Evolutionary conservation across 2,888 invertebrate genomes (phyloP).

Genomic region (Malachius bipustulatus): DNA sequence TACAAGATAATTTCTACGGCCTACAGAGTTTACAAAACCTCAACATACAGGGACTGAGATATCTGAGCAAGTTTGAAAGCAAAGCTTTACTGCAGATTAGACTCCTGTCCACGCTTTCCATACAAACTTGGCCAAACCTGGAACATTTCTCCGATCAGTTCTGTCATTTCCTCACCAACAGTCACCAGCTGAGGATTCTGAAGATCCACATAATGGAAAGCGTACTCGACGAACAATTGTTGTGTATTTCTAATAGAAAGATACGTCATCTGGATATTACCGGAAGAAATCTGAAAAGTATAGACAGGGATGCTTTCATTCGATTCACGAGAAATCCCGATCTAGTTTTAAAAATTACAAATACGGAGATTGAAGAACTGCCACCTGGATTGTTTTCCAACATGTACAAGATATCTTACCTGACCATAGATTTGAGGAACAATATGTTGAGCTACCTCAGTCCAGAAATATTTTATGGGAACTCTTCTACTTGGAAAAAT

Average conservation of each 20-base stretch:
- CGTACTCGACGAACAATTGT: constrained; percentile 60
- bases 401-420: constrained; percentile 64
- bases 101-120: constrained; percentile 55
- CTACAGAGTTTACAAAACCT: constrained; percentile 60
- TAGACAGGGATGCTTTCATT: constrained; percentile 66
- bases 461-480: constrained; percentile 77
- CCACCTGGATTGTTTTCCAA: constrained; percentile 69
- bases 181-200: constrained; percentile 62
- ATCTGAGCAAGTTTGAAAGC: constrained; percentile 62
- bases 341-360: constrained; percentile 61
- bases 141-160: constrained; percentile 50
- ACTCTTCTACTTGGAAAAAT: constrained; percentile 76
- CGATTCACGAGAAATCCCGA: constrained; percentile 65
- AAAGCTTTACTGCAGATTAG: constrained; percentile 60
- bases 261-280: constrained; percentile 69
- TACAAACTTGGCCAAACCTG: constrained; percentile 65
- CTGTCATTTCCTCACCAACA: constrained; percentile 56
- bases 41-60: constrained; percentile 60
- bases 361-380: constrained; percentile 66
- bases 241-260: constrained; percentile 66
- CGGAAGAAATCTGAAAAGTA: constrained; percentile 58
- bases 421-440: constrained; percentile 69
- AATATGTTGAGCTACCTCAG: constrained; percentile 70
- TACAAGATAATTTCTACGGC: constrained; percentile 58
- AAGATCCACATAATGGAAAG: constrained; percentile 66